Base-by-base conservation (phyloP, 2,113 vertebrate species). In the Neolamprologus fasciatus region DNA sequence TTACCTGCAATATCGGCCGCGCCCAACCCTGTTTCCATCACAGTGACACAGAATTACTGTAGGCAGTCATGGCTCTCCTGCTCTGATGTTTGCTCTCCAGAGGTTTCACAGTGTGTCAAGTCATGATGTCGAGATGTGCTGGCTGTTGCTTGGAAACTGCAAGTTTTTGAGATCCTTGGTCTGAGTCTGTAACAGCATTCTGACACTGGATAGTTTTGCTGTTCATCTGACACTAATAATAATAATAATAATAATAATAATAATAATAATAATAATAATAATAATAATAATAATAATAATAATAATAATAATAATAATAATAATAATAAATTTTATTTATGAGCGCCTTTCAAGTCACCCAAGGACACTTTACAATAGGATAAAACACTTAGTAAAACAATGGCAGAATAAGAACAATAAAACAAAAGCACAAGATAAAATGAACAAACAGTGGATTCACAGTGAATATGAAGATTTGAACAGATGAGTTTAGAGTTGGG, bases 101-200 rank as follows among this genome's bases (percentile, higher is more conserved):
- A 84, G 61, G 35, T 57, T 68, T 82, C 45, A 79, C 37, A 81
- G 31, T 87, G 45, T 80, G 51, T 42, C 10, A 17, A 50, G 51
- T 47, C n/a, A 40, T 31, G 51, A 12, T 80, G n/a, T 47, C 9
- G 50, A 42, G 47, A 86, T 35, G 11, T 80, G 50, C 19, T 54
- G 17, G 19, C 63, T 33, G 89, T 89, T 92, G 83, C 90, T 80
- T 84, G 31, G 80, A 82, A 87, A 89, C 54, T 5, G 31, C 5
- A 71, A 84, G 42, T 17, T 63, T 88, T 33, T 76, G 33, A 63
- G 10, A 17, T 14, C 51, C 57, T 86, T 40, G 42, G 55, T 81
- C 21, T 2, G 2, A 23, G 37, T 57, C 42, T 82, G 14, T 17
- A 54, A 54, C 21, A 53, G 71, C 45, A 19, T 26, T 53, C 9